Evolutionary conservation across 2,888 invertebrate genomes (phyloP).

Genomic region (Chorisops tibialis): DNA sequence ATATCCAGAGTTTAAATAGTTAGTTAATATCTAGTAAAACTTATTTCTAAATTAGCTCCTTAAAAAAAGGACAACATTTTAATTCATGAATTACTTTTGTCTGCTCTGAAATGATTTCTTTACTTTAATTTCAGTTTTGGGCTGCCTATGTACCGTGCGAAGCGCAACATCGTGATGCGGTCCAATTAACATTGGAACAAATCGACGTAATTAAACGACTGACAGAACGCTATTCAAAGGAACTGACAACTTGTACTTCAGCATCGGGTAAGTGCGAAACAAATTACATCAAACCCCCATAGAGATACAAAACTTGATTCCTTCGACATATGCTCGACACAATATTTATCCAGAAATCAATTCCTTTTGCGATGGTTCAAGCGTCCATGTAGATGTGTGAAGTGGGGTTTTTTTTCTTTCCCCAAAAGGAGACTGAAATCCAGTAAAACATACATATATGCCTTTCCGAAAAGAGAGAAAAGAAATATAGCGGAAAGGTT

Average conservation of each 20-base stretch:
- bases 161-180: slow-evolving; percentile 67
- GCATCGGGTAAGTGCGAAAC: slow-evolving; percentile 60
- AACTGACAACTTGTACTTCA: slow-evolving; percentile 63
- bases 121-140: slow-evolving; percentile 60
- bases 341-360: no score
- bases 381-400: neutral
- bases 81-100: no score
- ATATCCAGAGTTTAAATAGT: no score
- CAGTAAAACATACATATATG: neutral
- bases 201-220: slow-evolving; percentile 69
- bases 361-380: no score
- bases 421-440: neutral
- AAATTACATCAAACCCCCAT: no score
- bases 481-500: no score
- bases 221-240: slow-evolving; percentile 64
- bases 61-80: no score
- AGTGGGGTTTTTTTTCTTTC: neutral
- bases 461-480: neutral
- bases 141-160: slow-evolving; percentile 70
- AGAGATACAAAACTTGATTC: no score
- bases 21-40: no score
- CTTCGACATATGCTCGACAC: no score
- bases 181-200: slow-evolving; percentile 67
- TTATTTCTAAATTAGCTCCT: no score
- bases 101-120: no score